Base-by-base conservation (phyloP, 2,797 vertebrate genomes). In the Strix occidentalis region DNA sequence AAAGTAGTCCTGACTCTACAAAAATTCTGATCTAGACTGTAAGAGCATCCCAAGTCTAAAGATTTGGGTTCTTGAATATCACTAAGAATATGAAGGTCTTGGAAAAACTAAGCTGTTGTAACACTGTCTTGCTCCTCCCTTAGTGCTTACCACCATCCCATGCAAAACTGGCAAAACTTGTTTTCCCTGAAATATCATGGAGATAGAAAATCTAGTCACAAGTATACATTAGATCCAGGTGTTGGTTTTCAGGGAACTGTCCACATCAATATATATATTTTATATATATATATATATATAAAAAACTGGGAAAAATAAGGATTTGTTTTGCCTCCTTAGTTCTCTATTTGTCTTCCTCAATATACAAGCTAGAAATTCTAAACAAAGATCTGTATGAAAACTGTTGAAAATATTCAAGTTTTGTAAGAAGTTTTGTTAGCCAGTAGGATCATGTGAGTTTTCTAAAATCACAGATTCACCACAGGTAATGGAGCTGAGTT, bases 391-490 rank as follows among this genome's bases (percentile, higher is more conserved):
- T 20, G 13, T 33, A 9, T 33, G 16, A 61, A 48, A 33, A 7
- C 6, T 50, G 2, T 23, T 53, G 19, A 56, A 65, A 71, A 53
- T 15, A 23, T 6, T 29, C 12, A 41, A 31, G 6, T 13, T 90
- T 48, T 71, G 3, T 19, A 37, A 45, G 66, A 33, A 9, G 9
- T 24, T 54, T 9, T 0, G 0, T 50, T 71, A 82, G 26, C 16
- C 17, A 28, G 2, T 1, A 26, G 61, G 16, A 37, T 64, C 45
- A 61, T 20, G 6, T 1, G 6, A 15, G 16, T 25, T 35, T 81
- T 81, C 70, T 41, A 64, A 87, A 84, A 33, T 37, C 28, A 41
- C n/a, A 76, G 1, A 37, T 71, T 63, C 24, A 48, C 16, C 41
- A 53, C 6, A n/a, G 29, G 2, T 33, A 19, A 46, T 14, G 31